Base-by-base conservation (phyloP, 2,797 vertebrate genomes). In the Chrosomus eos region DNA sequence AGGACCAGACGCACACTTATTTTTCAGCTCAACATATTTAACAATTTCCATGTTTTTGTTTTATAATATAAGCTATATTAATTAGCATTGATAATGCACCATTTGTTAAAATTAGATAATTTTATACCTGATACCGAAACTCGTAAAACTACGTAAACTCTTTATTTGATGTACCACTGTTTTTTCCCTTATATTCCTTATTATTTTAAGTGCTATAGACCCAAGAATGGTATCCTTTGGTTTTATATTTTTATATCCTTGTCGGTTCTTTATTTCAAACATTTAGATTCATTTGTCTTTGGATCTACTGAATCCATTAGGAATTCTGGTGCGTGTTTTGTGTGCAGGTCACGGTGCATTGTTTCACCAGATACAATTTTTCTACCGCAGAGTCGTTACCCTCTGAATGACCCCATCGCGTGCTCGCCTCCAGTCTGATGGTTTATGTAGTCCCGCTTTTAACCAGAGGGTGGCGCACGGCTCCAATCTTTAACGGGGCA, bases 301-400 rank as follows among this genome's bases (percentile, higher is more conserved):
- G 23, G 72, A 14, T 81, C 40, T 21, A 18, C 53, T 19, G 28
- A 43, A 66, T 80, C 26, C 23, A 60, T 60, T 53, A 38, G 62
- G 60, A 28, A 28, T 80, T 36, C 38, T 58, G 4, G 48, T 19
- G 51, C 51, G 13, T 78, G 68, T 68, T 88, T 80, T 76, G 67
- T 91, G 93, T 91, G 40, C 91, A 90, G 91, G 91, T 91, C 92
- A 91, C 90, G 90, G 91, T 87, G 90, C 92, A 92, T 94, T 94
- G 93, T 94, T 93, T 91, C 83, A 92, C 89, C 90, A 89, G 90
- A 91, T 76, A 76, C 89, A 86, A 92, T 89, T 88, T 80, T 96
- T 97, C 95, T 96, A 95, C 96, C 95, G 95, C 96, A 97, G 96
- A 96, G 94, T 95, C 96, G 95, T 96, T 98, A 97, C 98, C 97